These are phyloP conservation scores for Ecdyonurus torrentis DNA, from an alignment of 2,888 invertebrate genomes.

Conservation along the genomic window DNA sequence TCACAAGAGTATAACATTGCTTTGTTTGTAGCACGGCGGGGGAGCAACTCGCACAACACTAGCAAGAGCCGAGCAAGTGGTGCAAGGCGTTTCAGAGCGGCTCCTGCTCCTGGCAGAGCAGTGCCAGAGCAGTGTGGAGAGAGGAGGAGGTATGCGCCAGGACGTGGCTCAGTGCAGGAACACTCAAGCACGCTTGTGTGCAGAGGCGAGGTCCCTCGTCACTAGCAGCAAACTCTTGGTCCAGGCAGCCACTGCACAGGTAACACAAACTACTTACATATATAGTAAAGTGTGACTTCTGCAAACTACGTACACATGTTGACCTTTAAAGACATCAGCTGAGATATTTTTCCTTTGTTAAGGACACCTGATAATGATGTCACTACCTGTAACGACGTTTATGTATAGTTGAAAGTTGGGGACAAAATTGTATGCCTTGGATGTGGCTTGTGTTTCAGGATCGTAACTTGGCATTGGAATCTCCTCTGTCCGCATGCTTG, in stretches of 20 bases:
- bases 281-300: no score
- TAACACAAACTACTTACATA: no score
- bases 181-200: neutral
- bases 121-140: neutral
- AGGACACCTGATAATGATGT: no score
- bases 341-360: no score
- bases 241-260: slow-evolving; percentile 5
- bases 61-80: neutral
- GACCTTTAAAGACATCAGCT: no score
- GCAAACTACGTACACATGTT: no score
- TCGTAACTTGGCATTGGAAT: neutral
- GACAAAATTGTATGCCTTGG: neutral
- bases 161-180: neutral
- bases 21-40: no score
- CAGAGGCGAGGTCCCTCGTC: slow-evolving; percentile 5
- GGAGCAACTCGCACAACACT: no score
- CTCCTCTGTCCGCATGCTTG: neutral
- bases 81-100: neutral
- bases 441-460: no score
- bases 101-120: neutral
- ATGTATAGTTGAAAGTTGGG: no score
- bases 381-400: no score
- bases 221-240: slow-evolving; percentile 5
- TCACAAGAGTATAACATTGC: no score
- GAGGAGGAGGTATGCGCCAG: neutral